Evolutionary conservation across 1,140 invertebrate species (phyloP).

Genomic region (Octopus sinensis): DNA sequence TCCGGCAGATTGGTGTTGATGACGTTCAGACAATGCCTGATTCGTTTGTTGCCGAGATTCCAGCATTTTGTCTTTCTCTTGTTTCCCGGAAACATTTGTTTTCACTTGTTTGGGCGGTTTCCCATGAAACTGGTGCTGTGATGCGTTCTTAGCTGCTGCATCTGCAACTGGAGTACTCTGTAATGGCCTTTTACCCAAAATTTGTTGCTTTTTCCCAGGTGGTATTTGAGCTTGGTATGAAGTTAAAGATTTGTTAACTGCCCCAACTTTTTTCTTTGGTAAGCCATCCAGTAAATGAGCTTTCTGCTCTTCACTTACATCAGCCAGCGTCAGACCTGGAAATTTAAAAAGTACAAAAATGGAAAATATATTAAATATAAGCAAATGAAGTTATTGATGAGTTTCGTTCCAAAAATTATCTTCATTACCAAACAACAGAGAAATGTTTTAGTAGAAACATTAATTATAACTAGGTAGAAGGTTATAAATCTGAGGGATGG

Average conservation of each 20-base stretch:
- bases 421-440: no score
- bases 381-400: no score
- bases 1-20: neutral
- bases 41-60: neutral
- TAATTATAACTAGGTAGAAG: no score
- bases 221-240: neutral
- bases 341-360: neutral
- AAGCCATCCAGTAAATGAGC: neutral
- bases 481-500: no score
- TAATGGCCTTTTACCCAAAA: neutral
- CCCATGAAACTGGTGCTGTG: neutral
- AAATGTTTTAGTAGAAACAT: no score
- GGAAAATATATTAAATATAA: no score
- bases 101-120: neutral
- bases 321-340: neutral
- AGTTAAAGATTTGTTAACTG: neutral
- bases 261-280: neutral
- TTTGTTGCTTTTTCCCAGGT: neutral
- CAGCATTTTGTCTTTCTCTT: neutral
- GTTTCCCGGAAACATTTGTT: neutral
- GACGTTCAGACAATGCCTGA: neutral
- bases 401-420: no score
- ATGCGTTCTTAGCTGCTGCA: neutral
- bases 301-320: conserved; percentile 3
- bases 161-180: neutral